Percentiles rank a stretch among this genome's conserved stretches.
Conservation (phyloP, 2,113 vertebrate species). For the Pomatorhinus ruficollis region DNA sequence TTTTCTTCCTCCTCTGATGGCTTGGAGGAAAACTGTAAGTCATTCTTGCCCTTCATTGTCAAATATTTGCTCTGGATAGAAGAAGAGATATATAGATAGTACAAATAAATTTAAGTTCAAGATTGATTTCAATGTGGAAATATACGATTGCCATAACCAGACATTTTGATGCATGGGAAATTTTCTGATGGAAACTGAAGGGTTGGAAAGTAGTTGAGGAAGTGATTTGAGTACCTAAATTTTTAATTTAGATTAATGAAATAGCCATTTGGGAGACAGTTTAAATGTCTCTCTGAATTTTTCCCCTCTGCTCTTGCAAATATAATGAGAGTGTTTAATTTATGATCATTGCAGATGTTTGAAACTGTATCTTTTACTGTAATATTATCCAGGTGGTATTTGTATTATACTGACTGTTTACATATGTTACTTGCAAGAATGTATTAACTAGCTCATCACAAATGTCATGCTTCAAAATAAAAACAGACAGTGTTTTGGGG, state of each 20-base stretch:
- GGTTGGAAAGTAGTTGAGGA: neutral
- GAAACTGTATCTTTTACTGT: neutral
- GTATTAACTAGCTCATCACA: neutral
- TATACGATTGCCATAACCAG: neutral
- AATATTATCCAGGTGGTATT: neutral
- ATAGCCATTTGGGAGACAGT: neutral
- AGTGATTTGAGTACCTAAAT: neutral
- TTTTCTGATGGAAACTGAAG: neutral
- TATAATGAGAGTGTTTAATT: neutral
- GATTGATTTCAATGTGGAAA: neutral
- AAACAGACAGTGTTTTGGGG: neutral
- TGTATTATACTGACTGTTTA: neutral
- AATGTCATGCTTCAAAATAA: neutral
- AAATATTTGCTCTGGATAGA: slow-evolving; percentile 31
- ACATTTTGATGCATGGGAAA: neutral
- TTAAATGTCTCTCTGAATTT: neutral
- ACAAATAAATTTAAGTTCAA: neutral
- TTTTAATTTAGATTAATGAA: neutral
- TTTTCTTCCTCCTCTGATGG: neutral
- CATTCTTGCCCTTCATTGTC: neutral
- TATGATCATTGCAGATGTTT: neutral
- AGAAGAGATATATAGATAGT: neutral
- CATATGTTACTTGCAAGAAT: neutral
- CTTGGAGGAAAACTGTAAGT: neutral
- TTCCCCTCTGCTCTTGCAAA: neutral